Conservation (phyloP, 2,888 invertebrate genomes). For the Polylopha cassiicola region DNA sequence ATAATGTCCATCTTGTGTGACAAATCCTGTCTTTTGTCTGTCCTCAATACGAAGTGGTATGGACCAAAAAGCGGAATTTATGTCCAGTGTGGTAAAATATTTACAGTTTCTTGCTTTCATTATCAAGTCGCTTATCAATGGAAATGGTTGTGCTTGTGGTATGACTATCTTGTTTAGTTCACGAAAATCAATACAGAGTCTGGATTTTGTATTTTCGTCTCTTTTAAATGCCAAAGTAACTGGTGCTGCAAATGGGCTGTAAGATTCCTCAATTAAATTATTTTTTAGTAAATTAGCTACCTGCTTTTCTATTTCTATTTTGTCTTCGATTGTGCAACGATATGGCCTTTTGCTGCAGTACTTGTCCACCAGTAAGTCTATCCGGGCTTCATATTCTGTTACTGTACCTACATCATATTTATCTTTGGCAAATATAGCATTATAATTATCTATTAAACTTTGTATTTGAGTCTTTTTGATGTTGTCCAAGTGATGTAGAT, state of each 20-base stretch:
- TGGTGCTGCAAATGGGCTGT: constrained; percentile 21
- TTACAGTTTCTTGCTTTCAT: not conserved
- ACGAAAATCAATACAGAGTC: too few species aligned
- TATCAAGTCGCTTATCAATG: not conserved
- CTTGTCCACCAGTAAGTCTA: constrained; percentile 20
- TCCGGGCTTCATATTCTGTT: constrained; percentile 23
- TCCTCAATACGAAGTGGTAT: constrained; percentile 1
- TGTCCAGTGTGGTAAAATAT: constrained; percentile 3
- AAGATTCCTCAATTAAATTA: constrained; percentile 17
- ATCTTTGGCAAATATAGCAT: constrained; percentile 22
- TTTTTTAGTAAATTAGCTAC: constrained; percentile 9
- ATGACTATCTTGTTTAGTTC: not conserved
- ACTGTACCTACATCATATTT: constrained; percentile 24
- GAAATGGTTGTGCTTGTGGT: not conserved
- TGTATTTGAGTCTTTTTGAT: constrained; percentile 22
- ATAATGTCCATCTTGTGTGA: too few species aligned
- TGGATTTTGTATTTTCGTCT: constrained; percentile 5
- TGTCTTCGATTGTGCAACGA: constrained; percentile 16
- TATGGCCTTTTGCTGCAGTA: constrained; percentile 21
- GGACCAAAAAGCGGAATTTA: constrained; percentile 5
- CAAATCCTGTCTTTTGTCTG: constrained; percentile 1
- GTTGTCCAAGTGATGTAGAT: constrained; percentile 19
- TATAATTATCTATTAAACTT: constrained; percentile 20
- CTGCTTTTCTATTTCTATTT: constrained; percentile 17
- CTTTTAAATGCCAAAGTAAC: constrained; percentile 19